Evolutionary conservation across 2,888 invertebrate species (phyloP).

Genomic region (Ectemnius continuus): DNA sequence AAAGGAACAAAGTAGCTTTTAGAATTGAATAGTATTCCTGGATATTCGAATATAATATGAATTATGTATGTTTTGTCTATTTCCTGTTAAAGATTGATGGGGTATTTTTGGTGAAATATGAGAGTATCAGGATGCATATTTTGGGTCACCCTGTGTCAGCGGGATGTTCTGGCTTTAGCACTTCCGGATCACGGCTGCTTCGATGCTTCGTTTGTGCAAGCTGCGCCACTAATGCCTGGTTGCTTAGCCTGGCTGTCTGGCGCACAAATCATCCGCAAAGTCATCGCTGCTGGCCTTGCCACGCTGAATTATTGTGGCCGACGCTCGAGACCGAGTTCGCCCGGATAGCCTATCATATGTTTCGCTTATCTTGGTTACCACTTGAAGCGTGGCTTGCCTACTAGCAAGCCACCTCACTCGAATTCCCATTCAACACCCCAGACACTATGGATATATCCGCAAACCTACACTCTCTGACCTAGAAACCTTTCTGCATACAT

Average conservation of each 20-base stretch:
- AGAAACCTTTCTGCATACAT: too few species aligned
- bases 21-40: too few species aligned
- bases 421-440: background rate
- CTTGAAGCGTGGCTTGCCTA: constrained; percentile 3
- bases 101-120: too few species aligned
- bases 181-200: background rate
- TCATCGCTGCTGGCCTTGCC: constrained; percentile 2
- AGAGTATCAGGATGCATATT: background rate
- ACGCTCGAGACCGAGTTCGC: constrained; percentile 9
- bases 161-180: too few species aligned
- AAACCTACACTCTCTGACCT: too few species aligned
- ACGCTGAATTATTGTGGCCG: background rate
- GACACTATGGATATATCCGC: too few species aligned
- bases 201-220: constrained; percentile 2
- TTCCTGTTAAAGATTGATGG: background rate
- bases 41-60: background rate
- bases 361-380: constrained; percentile 10
- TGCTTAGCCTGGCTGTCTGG: constrained; percentile 1
- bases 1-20: too few species aligned
- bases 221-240: background rate
- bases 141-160: too few species aligned
- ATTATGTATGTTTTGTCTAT: constrained; percentile 4
- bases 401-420: background rate
- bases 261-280: constrained; percentile 9
- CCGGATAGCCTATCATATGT: constrained; percentile 15